Conservation (phyloP, 2,113 vertebrate genomes). For the Climacteris rufus region DNA sequence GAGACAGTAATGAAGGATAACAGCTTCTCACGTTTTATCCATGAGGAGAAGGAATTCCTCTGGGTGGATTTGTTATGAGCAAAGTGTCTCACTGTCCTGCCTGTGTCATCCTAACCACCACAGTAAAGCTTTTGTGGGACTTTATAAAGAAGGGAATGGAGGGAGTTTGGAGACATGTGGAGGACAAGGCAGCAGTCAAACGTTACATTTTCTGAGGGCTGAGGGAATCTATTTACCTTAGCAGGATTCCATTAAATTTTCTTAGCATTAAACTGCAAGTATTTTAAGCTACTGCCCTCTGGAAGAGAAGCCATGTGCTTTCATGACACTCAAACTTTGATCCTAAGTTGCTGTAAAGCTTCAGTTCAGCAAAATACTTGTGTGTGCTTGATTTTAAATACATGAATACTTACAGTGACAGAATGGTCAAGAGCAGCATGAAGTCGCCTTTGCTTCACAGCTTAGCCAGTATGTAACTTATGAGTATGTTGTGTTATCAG, state of each 20-base stretch:
- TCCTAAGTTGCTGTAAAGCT: conserved; percentile 58
- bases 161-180: neutral
- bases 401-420: conserved; percentile 52
- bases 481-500: conserved; percentile 32
- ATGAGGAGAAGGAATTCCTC: neutral
- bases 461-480: conserved; percentile 52
- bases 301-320: conserved; percentile 33
- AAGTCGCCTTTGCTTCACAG: conserved; percentile 52
- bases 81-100: neutral
- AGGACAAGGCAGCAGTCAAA: neutral
- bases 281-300: conserved; percentile 14
- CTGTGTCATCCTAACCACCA: neutral
- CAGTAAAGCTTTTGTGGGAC: neutral
- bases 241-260: conserved; percentile 36
- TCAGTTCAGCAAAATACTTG: conserved; percentile 40
- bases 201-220: neutral
- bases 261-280: conserved; percentile 31
- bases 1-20: neutral
- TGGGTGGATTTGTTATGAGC: neutral
- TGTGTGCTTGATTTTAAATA: conserved; percentile 54
- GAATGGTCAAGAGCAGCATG: conserved; percentile 47
- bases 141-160: neutral
- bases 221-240: neutral
- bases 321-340: conserved; percentile 27
- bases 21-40: neutral